These are phyloP conservation scores for Homarus americanus DNA, from an alignment of 1,140 invertebrate species.

Conservation along the genomic window DNA sequence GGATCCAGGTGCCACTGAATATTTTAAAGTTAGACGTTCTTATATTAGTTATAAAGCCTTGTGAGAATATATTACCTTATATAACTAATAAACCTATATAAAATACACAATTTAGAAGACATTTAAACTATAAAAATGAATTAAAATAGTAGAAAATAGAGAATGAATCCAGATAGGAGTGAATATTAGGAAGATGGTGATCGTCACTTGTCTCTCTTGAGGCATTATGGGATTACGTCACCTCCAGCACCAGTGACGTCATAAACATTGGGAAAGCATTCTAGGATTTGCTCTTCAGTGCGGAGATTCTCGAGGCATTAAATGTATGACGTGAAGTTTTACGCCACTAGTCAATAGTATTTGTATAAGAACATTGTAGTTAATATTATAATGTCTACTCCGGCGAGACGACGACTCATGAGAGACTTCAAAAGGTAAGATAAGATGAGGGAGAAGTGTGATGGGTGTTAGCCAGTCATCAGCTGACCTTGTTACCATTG, in stretches of 20 bases:
- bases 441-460: not conserved
- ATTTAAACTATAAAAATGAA: too few relatives aligned
- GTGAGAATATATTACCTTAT: too few relatives aligned
- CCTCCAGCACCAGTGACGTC: conserved; percentile 18
- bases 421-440: conserved; percentile 75
- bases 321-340: not conserved
- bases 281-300: not conserved
- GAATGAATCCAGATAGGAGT: too few relatives aligned
- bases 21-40: too few relatives aligned
- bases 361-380: not conserved
- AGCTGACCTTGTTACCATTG: conserved; percentile 58
- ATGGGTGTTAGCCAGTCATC: conserved; percentile 27
- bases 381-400: conserved; percentile 71
- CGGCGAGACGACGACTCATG: conserved; percentile 75
- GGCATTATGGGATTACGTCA: conserved; percentile 32
- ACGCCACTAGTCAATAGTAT: not conserved
- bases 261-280: conserved; percentile 46
- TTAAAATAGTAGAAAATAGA: too few relatives aligned
- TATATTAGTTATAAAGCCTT: too few relatives aligned
- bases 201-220: not conserved
- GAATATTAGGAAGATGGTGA: too few relatives aligned
- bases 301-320: not conserved
- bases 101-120: too few relatives aligned
- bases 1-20: too few relatives aligned
- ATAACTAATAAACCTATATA: too few relatives aligned